A percentile compares a stretch with the other conserved stretches of the same genome.
These are phyloP conservation scores for Heterodera carotae DNA, from an alignment of 1,140 invertebrate genomes.

Conservation along the genomic window DNA sequence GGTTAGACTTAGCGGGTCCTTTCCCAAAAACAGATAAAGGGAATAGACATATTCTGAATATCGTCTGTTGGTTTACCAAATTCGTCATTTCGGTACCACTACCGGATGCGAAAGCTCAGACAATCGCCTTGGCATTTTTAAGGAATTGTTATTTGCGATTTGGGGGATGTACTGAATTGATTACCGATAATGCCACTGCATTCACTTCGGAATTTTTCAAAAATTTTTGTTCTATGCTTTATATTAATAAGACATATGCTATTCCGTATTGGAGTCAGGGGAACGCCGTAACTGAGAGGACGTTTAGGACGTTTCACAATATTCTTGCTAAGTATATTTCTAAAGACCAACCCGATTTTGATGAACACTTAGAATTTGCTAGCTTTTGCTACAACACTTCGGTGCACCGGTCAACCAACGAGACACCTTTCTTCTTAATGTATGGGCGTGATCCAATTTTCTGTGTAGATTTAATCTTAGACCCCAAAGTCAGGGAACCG, in stretches of 20 bases:
- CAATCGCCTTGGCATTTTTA: conserved; percentile 32
- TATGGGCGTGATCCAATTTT: conserved; percentile 37
- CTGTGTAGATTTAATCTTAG: conserved; percentile 16
- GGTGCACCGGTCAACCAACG: conserved; percentile 22
- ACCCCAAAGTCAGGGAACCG: conserved; percentile 4
- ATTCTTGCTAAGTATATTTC: conserved; percentile 27
- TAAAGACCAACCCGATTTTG: conserved; percentile 28
- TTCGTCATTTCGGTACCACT: conserved; percentile 34
- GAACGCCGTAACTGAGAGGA: conserved; percentile 22
- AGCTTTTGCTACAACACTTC: conserved; percentile 37
- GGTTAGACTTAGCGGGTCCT: conserved; percentile 28
- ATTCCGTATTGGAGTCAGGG: conserved; percentile 34
- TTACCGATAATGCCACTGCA: conserved; percentile 34
- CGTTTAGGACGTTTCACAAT: conserved; percentile 33
- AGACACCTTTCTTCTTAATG: conserved; percentile 35
- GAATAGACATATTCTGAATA: conserved; percentile 31
- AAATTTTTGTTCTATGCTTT: conserved; percentile 24
- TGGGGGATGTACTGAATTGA: conserved; percentile 23
- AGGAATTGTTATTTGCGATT: conserved; percentile 29
- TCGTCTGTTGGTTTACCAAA: conserved; percentile 33
- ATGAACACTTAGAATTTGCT: conserved; percentile 10
- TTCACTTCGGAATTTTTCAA: conserved; percentile 33
- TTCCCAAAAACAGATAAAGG: conserved; percentile 24
- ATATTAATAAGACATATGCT: conserved; percentile 24
- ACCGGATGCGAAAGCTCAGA: conserved; percentile 16